A percentile compares a stretch with the other conserved stretches of the same genome.
phyloP scores from a whole-genome alignment of 2,888 invertebrate genomes.

The Eledone cirrhosa region DNA sequence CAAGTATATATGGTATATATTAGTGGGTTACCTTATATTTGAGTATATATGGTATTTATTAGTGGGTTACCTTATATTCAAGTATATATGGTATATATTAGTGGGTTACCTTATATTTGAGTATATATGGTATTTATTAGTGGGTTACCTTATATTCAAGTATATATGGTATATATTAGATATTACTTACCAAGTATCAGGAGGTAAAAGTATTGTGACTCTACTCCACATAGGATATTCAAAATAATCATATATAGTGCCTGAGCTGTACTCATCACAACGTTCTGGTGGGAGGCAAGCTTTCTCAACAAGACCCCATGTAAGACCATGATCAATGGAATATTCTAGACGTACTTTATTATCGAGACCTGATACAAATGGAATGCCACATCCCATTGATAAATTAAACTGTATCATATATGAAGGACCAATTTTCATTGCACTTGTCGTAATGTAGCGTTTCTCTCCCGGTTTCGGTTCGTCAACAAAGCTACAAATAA shows the following conservation, averaged over 20 bases:
- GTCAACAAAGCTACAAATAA: constrained; percentile 48
- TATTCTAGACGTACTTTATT: constrained; percentile 63
- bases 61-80: no score
- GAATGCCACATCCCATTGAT: constrained; percentile 65
- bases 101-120: no score
- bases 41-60: no score
- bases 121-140: no score
- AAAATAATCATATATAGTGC: constrained; percentile 63
- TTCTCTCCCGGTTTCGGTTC: constrained; percentile 45
- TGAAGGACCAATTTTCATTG: constrained; percentile 65
- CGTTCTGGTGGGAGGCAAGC: constrained; percentile 63
- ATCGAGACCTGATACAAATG: constrained; percentile 47
- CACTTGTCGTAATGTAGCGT: constrained; percentile 62
- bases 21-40: no score
- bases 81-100: no score
- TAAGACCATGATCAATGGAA: constrained; percentile 66
- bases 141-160: no score
- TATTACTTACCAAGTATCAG: constrained; percentile 58
- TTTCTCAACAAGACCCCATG: constrained; percentile 64
- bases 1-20: no score
- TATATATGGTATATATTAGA: no score
- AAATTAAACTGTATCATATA: constrained; percentile 68
- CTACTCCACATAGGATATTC: constrained; percentile 64
- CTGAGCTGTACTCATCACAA: constrained; percentile 60
- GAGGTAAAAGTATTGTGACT: constrained; percentile 63